phyloP scores from a whole-genome alignment of 2,888 invertebrate genomes.

The Plusia festucae region DNA sequence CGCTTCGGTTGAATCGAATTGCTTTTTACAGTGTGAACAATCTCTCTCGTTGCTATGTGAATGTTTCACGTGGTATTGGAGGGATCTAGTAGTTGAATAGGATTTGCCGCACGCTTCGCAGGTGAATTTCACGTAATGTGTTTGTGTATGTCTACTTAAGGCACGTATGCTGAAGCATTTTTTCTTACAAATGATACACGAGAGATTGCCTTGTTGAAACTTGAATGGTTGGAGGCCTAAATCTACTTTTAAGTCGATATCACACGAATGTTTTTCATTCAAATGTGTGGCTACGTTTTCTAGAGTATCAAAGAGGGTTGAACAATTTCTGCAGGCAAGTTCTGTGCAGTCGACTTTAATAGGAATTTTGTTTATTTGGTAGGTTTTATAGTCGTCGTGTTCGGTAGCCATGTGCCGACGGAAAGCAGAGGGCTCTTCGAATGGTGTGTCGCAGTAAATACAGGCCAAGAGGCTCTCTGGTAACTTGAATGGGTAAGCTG shows the following conservation, averaged over 20 bases:
- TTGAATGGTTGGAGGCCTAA: conserved; percentile 69
- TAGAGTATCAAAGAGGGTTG: conserved; percentile 49
- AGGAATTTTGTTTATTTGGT: conserved; percentile 52
- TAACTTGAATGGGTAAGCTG: conserved; percentile 73
- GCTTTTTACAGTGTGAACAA: conserved; percentile 64
- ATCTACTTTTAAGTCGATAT: conserved; percentile 59
- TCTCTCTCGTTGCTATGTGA: conserved; percentile 56
- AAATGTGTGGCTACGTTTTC: conserved; percentile 65
- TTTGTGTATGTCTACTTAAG: conserved; percentile 68
- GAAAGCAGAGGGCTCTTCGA: conserved; percentile 61
- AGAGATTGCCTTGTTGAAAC: conserved; percentile 59
- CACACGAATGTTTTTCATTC: conserved; percentile 56
- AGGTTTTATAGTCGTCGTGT: conserved; percentile 61
- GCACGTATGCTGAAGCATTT: conserved; percentile 65
- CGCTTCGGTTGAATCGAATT: conserved; percentile 60
- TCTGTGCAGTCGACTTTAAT: conserved; percentile 69
- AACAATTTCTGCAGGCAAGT: conserved; percentile 67
- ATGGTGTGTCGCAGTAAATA: conserved; percentile 68
- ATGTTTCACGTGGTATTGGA: conserved; percentile 59
- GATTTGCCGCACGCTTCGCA: conserved; percentile 72
- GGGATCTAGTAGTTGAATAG: conserved; percentile 59
- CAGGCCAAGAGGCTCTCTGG: conserved; percentile 68
- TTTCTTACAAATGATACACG: conserved; percentile 64
- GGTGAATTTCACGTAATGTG: conserved; percentile 67
- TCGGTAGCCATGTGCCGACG: conserved; percentile 64